Evolutionary conservation across 35 echinoderm and acorn worm species (phyloP).

Genomic region (Nesometra sesokonis): DNA sequence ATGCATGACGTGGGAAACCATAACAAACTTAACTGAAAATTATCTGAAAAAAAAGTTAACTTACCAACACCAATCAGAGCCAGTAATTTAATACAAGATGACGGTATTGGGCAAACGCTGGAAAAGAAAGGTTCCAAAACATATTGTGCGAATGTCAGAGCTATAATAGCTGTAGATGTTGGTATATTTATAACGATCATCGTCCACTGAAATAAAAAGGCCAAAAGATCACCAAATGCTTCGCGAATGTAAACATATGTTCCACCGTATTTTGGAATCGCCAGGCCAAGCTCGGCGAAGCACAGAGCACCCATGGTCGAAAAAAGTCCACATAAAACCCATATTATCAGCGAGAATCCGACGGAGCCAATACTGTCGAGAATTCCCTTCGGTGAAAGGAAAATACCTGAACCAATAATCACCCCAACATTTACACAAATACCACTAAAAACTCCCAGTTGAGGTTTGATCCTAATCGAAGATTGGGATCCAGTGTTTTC

Average conservation of each 20-base stretch:
- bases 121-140: constrained; percentile 64
- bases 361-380: constrained; percentile 38
- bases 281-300: constrained; percentile 31
- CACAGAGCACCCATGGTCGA: constrained; percentile 37
- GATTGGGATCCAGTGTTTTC: neutral
- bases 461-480: neutral
- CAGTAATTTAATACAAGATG: constrained; percentile 24
- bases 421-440: constrained; percentile 31
- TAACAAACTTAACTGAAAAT: no score
- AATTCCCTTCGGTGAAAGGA: constrained; percentile 68
- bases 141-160: constrained; percentile 56
- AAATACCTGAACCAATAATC: constrained; percentile 62
- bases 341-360: constrained; percentile 59
- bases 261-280: constrained; percentile 20
- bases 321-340: constrained; percentile 48
- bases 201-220: constrained; percentile 67
- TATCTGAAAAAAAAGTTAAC: neutral
- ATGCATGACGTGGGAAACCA: no score
- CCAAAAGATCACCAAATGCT: constrained; percentile 18
- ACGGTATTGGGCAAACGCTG: constrained; percentile 36
- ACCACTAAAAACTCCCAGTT: constrained; percentile 20
- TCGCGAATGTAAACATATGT: constrained; percentile 28
- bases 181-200: constrained; percentile 58
- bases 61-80: constrained; percentile 41
- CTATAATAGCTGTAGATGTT: constrained; percentile 31